Evolutionary conservation across 2,888 invertebrate species (phyloP).

Genomic region (Aphidoletes aphidimyza): DNA sequence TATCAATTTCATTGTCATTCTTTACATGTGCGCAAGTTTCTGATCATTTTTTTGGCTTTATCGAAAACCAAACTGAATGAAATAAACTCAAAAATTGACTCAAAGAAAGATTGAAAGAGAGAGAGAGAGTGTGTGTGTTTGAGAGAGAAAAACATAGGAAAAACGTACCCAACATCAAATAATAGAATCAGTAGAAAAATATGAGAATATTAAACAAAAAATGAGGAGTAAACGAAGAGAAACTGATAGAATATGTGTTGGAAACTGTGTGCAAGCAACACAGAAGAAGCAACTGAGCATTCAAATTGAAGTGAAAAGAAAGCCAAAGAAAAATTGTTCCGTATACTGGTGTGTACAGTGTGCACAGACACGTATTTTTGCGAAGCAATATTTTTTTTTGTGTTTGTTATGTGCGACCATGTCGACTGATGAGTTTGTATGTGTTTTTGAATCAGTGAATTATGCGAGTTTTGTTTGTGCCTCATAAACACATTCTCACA

Average conservation of each 20-base stretch:
- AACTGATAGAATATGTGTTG: constrained; percentile 5
- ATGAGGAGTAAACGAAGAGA: neutral
- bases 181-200: constrained; percentile 4
- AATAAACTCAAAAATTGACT: no score
- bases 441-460: neutral
- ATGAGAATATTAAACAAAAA: constrained; percentile 38
- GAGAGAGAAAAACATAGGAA: neutral
- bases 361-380: constrained; percentile 25
- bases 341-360: no score
- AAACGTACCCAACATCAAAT: neutral
- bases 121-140: neutral
- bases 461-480: neutral
- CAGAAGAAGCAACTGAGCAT: neutral
- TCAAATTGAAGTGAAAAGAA: neutral
- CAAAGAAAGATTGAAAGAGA: no score
- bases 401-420: neutral
- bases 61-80: neutral
- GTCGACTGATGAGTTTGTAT: neutral
- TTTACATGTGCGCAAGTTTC: constrained; percentile 12
- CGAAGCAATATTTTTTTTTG: neutral
- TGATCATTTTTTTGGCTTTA: neutral
- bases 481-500: no score
- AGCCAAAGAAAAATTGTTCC: neutral
- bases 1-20: constrained; percentile 36
- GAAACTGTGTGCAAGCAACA: constrained; percentile 14